A percentile compares a stretch with the other conserved stretches of the same genome.
Evolutionary conservation across 2,888 invertebrate genomes (phyloP).

Genomic region (Terebella lapidaria): DNA sequence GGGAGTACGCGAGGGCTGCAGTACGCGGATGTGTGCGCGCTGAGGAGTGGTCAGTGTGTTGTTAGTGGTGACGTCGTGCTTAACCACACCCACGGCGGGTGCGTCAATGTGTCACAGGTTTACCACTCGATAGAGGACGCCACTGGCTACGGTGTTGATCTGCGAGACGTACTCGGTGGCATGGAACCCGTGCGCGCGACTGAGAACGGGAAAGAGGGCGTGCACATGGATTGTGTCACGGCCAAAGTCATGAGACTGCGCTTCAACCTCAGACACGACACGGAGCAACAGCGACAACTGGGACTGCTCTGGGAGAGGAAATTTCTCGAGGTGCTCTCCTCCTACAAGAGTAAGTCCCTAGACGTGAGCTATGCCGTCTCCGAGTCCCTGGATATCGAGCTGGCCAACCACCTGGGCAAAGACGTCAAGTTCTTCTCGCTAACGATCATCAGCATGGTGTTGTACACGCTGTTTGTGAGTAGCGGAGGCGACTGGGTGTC

Average conservation of each 20-base stretch:
- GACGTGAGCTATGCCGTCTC: constrained; percentile 23
- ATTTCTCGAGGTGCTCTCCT: constrained; percentile 6
- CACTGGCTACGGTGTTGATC: not conserved
- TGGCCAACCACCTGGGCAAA: constrained; percentile 19
- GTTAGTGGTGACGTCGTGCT: constrained; percentile 18
- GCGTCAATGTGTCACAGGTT: not conserved
- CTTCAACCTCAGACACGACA: constrained; percentile 14
- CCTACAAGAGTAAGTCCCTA: not conserved
- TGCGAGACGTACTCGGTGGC: not conserved
- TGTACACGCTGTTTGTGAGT: constrained; percentile 13
- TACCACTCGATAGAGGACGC: not conserved
- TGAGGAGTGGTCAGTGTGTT: constrained; percentile 19
- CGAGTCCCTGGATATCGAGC: constrained; percentile 26
- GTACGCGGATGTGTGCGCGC: constrained; percentile 24
- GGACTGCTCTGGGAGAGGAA: constrained; percentile 13
- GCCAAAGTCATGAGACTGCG: constrained; percentile 7
- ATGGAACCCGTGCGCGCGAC: not conserved
- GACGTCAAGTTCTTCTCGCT: constrained; percentile 15
- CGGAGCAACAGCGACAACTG: not conserved
- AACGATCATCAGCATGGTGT: constrained; percentile 16
- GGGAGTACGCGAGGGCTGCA: constrained; percentile 5
- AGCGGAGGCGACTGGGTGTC: constrained; percentile 21
- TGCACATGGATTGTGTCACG: constrained; percentile 1
- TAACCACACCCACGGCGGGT: not conserved
- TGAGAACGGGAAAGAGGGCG: not conserved